phyloP scores from a whole-genome alignment of 2,888 invertebrate species.

The Dasysyrphus albostriatus region DNA sequence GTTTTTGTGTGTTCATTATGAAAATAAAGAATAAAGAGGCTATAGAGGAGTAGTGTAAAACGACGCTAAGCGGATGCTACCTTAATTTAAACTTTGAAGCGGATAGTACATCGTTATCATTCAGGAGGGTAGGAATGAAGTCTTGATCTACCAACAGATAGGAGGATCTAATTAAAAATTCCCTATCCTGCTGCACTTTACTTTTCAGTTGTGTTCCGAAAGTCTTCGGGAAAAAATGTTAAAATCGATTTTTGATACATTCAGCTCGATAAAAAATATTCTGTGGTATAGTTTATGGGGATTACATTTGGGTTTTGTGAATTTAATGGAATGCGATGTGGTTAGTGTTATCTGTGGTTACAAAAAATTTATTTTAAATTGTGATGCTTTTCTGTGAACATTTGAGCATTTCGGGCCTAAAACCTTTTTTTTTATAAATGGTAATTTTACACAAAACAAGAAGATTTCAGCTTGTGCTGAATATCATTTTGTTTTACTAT shows the following conservation, averaged over 20 bases:
- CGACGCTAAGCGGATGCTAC: slow-evolving; percentile 68
- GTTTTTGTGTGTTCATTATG: slow-evolving; percentile 54
- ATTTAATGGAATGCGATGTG: slow-evolving; percentile 12
- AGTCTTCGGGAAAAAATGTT: slow-evolving; percentile 63
- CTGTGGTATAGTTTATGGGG: slow-evolving; percentile 48
- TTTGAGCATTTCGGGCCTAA: no score
- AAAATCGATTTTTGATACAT: slow-evolving; percentile 37
- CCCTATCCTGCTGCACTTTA: slow-evolving; percentile 28
- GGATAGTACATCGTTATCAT: slow-evolving; percentile 36
- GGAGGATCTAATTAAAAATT: slow-evolving; percentile 55
- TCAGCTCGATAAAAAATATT: slow-evolving; percentile 26
- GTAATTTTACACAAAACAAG: no score
- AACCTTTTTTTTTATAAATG: no score
- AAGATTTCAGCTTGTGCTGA: no score
- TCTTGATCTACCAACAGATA: slow-evolving; percentile 56
- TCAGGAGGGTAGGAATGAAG: background rate
- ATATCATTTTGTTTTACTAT: no score
- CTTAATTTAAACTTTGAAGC: slow-evolving; percentile 61
- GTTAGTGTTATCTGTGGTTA: slow-evolving; percentile 23
- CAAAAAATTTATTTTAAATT: background rate
- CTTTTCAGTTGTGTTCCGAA: slow-evolving; percentile 66
- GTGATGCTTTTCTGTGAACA: background rate
- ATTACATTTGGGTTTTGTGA: slow-evolving; percentile 36
- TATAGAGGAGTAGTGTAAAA: slow-evolving; percentile 32
- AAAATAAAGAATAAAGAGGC: slow-evolving; percentile 31